phyloP scores from a whole-genome alignment of 2,113 vertebrate genomes.

The Myotis brandtii region DNA sequence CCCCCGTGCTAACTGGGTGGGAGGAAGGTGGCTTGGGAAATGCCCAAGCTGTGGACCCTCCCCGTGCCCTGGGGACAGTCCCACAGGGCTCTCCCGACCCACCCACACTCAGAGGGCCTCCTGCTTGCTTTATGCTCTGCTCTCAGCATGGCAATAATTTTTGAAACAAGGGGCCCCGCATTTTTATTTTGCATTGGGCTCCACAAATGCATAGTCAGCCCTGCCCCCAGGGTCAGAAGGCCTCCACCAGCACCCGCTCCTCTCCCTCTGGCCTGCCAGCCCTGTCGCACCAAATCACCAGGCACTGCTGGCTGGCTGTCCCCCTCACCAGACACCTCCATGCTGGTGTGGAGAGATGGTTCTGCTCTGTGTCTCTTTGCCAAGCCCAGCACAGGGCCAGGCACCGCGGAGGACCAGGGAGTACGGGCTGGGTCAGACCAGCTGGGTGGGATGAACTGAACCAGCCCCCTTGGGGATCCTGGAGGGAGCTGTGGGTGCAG shows the following conservation, averaged over 20 bases:
- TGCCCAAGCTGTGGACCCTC: neutral
- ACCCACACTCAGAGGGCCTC: neutral
- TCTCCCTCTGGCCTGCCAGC: neutral
- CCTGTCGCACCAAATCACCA: neutral
- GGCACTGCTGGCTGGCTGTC: neutral
- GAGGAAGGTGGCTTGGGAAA: no score
- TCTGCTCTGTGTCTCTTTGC: neutral
- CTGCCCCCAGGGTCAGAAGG: neutral
- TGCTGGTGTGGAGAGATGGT: rapidly evolving
- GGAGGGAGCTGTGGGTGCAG: neutral
- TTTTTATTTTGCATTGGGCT: neutral
- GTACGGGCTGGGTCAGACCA: rapidly evolving
- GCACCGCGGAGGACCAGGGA: neutral
- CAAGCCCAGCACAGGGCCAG: neutral
- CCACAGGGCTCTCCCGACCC: neutral
- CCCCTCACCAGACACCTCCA: neutral
- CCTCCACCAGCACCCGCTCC: neutral
- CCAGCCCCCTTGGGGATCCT: no score
- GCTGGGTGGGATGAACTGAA: no score
- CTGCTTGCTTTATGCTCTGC: neutral
- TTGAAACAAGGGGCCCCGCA: rapidly evolving
- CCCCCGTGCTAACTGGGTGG: rapidly evolving
- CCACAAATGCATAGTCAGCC: neutral
- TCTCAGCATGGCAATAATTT: neutral
- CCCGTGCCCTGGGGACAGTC: neutral